These are phyloP conservation scores for Drosophila setifemur DNA, from an alignment of 1,140 invertebrate genomes.

Conservation along the genomic window DNA sequence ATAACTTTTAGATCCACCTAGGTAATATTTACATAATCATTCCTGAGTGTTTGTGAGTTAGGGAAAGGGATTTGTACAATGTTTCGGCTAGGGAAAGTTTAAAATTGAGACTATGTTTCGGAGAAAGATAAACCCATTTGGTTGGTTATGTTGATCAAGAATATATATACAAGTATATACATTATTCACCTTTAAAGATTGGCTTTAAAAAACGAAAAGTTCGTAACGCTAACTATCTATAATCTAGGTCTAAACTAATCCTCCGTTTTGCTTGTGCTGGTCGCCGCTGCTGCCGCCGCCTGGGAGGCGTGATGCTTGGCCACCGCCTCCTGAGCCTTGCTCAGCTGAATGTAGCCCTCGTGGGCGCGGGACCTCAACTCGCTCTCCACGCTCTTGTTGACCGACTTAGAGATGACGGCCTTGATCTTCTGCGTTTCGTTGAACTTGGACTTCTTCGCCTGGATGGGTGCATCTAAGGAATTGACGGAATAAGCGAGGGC, in stretches of 20 bases:
- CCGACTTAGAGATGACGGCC: conserved; percentile 85
- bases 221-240: too few relatives aligned
- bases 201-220: not conserved
- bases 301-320: conserved; percentile 74
- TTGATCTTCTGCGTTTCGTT: conserved; percentile 86
- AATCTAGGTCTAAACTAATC: conserved; percentile 16
- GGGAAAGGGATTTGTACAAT: too few relatives aligned
- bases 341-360: conserved; percentile 83
- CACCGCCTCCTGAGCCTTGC: conserved; percentile 84
- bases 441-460: conserved; percentile 85
- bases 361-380: conserved; percentile 85
- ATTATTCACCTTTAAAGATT: too few relatives aligned
- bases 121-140: too few relatives aligned
- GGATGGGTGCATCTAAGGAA: conserved; percentile 84
- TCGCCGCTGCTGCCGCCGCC: conserved; percentile 56
- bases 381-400: conserved; percentile 86
- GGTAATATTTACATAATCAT: too few relatives aligned
- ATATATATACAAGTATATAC: too few relatives aligned
- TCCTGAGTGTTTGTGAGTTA: too few relatives aligned
- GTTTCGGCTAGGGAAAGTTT: too few relatives aligned
- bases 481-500: too few relatives aligned
- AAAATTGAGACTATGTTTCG: too few relatives aligned
- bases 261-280: conserved; percentile 32
- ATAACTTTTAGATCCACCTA: too few relatives aligned
- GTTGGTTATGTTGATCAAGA: too few relatives aligned